A percentile compares a stretch with the other conserved stretches of the same genome.
These are phyloP conservation scores for Dendrolimus pini DNA, from an alignment of 2,888 invertebrate species.

Conservation along the genomic window DNA sequence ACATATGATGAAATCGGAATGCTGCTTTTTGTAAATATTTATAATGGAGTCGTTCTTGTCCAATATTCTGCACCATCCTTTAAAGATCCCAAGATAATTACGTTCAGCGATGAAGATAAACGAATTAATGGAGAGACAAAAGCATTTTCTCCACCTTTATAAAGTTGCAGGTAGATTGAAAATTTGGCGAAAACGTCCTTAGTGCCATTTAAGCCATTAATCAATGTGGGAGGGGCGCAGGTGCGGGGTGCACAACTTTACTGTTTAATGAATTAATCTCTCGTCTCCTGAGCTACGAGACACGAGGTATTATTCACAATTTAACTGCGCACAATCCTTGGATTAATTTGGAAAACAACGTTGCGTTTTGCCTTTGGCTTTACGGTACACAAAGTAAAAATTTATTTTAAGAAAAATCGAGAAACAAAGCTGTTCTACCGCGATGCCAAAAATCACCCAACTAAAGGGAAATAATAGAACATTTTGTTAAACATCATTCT, in stretches of 20 bases:
- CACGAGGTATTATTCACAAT: background rate
- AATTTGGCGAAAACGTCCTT: background rate
- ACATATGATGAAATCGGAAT: too few species aligned
- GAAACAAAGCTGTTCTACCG: too few species aligned
- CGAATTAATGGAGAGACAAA: background rate
- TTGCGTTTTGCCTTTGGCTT: background rate
- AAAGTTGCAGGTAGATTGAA: background rate
- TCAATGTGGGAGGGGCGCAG: background rate
- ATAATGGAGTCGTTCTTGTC: too few species aligned
- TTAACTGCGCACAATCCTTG: background rate
- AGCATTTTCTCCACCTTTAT: background rate
- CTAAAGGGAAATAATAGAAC: too few species aligned
- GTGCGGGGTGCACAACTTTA: background rate
- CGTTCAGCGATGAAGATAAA: background rate
- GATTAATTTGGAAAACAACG: background rate
- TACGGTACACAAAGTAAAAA: too few species aligned
- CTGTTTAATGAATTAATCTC: background rate
- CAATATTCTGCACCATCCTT: too few species aligned
- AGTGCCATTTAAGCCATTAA: background rate
- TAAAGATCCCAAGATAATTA: background rate
- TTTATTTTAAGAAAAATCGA: too few species aligned
- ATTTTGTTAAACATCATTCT: too few species aligned
- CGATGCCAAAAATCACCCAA: too few species aligned
- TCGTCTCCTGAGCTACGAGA: background rate
- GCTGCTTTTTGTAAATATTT: too few species aligned